phyloP scores from a whole-genome alignment of 2,797 vertebrate species.

The Gymnoscopelus microlampas region DNA sequence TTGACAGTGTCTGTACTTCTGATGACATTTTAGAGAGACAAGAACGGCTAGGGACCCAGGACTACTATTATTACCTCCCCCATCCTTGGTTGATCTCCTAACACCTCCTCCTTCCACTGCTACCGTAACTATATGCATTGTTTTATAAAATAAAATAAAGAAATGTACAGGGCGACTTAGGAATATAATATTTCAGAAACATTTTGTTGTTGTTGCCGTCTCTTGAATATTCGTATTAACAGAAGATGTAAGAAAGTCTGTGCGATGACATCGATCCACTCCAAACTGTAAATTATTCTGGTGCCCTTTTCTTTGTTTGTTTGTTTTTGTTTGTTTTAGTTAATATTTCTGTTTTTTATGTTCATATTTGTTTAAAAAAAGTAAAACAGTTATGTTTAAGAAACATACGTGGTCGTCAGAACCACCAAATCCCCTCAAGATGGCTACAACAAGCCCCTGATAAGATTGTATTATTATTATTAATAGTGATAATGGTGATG shows the following conservation, averaged over 20 bases:
- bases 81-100: constrained; percentile 64
- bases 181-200: constrained; percentile 90
- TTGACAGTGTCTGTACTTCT: constrained; percentile 88
- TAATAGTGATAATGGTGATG: constrained; percentile 62
- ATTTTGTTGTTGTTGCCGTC: constrained; percentile 76
- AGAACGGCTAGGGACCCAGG: constrained; percentile 86
- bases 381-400: constrained; percentile 35
- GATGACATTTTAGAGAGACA: constrained; percentile 83
- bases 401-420: constrained; percentile 68
- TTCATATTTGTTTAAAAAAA: constrained; percentile 67
- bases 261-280: constrained; percentile 86
- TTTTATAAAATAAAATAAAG: constrained; percentile 83
- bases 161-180: constrained; percentile 93
- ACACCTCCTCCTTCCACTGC: constrained; percentile 78
- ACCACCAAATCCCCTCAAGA: constrained; percentile 73
- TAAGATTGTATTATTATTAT: constrained; percentile 93
- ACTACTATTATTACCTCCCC: constrained; percentile 80
- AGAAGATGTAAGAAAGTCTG: constrained; percentile 98
- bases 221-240: constrained; percentile 91
- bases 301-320: constrained; percentile 79
- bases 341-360: constrained; percentile 10
- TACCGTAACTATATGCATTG: constrained; percentile 83
- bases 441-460: constrained; percentile 84
- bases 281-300: constrained; percentile 96
- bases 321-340: constrained; percentile 60